Evolutionary conservation across 2,888 invertebrate species (phyloP).

Genomic region (Drosophila diplacantha): DNA sequence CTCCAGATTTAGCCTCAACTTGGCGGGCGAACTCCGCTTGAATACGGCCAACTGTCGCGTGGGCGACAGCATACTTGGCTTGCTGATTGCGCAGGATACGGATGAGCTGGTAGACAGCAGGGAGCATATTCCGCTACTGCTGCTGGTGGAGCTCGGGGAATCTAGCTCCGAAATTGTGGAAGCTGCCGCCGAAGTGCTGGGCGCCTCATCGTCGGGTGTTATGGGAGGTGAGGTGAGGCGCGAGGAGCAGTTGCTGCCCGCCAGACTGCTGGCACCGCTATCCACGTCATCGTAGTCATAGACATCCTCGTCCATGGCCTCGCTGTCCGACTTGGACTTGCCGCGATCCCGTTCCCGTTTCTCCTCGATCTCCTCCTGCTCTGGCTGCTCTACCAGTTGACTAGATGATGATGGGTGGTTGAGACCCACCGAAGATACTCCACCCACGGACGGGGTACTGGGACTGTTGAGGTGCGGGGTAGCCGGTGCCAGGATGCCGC

Average conservation of each 20-base stretch:
- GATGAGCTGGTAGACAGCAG: conserved; percentile 23
- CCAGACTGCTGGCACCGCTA: conserved; percentile 62
- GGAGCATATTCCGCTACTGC: conserved; percentile 50
- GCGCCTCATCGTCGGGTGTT: conserved; percentile 69
- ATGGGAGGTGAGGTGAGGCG: conserved; percentile 74
- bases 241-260: conserved; percentile 71
- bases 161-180: conserved; percentile 49
- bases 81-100: conserved; percentile 26
- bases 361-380: conserved; percentile 43
- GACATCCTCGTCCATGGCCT: conserved; percentile 68
- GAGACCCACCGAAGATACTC: conserved; percentile 12
- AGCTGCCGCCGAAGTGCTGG: conserved; percentile 57
- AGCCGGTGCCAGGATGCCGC: conserved; percentile 73
- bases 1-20: conserved; percentile 71
- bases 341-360: conserved; percentile 19
- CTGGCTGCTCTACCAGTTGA: conserved; percentile 61
- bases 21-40: conserved; percentile 74
- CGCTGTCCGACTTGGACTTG: conserved; percentile 66
- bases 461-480: conserved; percentile 45
- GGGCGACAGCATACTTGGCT: conserved; percentile 50
- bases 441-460: conserved; percentile 20
- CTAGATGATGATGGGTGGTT: conserved; percentile 48
- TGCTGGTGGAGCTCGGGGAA: conserved; percentile 60
- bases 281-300: conserved; percentile 67
- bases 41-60: conserved; percentile 63